Conservation (phyloP, 92 coral and sea anemone species). For the Phymanthus crucifer region DNA sequence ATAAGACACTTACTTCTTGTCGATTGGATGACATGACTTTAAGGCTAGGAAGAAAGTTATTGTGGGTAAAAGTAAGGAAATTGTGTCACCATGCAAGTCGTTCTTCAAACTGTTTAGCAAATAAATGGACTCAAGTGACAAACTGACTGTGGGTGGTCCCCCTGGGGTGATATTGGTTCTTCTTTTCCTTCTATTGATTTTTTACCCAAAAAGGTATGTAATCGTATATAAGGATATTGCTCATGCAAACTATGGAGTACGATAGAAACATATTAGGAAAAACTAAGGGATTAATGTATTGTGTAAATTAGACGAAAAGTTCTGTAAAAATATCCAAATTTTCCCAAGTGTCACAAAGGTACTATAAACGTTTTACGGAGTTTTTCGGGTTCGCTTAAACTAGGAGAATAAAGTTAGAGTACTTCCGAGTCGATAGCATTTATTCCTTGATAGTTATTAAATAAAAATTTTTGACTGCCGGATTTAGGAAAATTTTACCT, state of each 20-base stretch:
- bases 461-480: no score
- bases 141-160: conserved; percentile 30
- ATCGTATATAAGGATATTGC: neutral
- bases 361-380: no score
- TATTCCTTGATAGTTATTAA: no score
- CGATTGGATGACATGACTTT: neutral
- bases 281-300: neutral
- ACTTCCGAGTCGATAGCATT: no score
- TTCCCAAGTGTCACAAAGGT: no score
- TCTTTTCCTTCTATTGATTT: no score
- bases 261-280: neutral
- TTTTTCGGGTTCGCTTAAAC: no score
- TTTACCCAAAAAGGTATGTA: conserved; percentile 4
- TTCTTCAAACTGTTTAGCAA: conserved; percentile 19
- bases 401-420: no score
- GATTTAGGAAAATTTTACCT: no score
- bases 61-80: neutral
- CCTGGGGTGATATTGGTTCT: conserved; percentile 18
- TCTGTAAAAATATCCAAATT: no score
- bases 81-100: conserved; percentile 9
- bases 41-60: neutral
- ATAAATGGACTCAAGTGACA: conserved; percentile 11
- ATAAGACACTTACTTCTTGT: neutral
- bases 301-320: no score
- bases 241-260: neutral